Percentiles rank a stretch among this genome's conserved stretches.
phyloP scores from a whole-genome alignment of 2,888 invertebrate species.

The Rhodophaea formosa region DNA sequence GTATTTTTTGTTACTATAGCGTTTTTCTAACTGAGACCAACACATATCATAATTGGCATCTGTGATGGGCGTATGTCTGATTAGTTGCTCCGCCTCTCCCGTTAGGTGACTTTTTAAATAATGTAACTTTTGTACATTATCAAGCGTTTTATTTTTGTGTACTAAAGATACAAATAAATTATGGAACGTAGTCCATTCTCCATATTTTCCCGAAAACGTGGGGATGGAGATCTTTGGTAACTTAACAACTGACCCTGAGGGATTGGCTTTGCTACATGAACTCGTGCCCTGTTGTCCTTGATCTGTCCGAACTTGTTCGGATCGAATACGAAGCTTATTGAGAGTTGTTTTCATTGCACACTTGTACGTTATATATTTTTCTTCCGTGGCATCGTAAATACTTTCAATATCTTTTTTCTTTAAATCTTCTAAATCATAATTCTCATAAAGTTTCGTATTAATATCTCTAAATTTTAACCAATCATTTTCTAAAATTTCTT shows the following conservation, averaged over 20 bases:
- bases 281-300: too few species aligned
- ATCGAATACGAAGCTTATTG: too few species aligned
- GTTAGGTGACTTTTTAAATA: too few species aligned
- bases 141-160: neutral
- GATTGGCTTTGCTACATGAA: too few species aligned
- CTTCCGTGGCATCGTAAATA: neutral
- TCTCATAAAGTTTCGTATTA: neutral
- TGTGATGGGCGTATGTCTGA: constrained; percentile 13
- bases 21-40: constrained; percentile 13
- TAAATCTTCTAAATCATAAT: neutral
- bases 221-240: neutral
- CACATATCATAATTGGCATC: constrained; percentile 15
- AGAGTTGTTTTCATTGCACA: too few species aligned
- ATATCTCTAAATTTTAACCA: too few species aligned
- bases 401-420: neutral
- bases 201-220: neutral
- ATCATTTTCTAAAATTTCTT: too few species aligned
- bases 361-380: too few species aligned
- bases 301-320: too few species aligned
- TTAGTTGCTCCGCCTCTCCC: too few species aligned
- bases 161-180: neutral
- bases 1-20: constrained; percentile 16
- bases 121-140: neutral
- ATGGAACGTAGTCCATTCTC: neutral
- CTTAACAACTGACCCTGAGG: neutral